Evolutionary conservation across 2,888 invertebrate genomes (phyloP).

Genomic region (Gryllus longicercus): DNA sequence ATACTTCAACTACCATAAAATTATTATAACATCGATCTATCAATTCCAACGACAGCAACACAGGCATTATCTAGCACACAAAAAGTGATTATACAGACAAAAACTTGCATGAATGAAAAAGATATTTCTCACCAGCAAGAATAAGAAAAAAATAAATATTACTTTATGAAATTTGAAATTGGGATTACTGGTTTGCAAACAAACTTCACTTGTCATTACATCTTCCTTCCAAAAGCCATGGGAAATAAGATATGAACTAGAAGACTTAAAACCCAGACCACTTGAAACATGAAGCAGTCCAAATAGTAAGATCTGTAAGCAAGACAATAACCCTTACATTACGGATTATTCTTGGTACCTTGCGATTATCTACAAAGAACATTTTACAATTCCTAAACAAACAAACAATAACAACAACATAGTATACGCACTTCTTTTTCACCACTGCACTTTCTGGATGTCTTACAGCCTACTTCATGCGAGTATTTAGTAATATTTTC

Average conservation of each 20-base stretch:
- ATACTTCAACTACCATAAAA: conserved; percentile 55
- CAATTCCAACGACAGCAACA: conserved; percentile 55
- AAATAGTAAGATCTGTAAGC: conserved; percentile 44
- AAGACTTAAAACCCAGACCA: conserved; percentile 48
- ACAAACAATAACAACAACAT: too few relatives aligned
- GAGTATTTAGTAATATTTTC: too few relatives aligned
- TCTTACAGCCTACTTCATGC: too few relatives aligned
- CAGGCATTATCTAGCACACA: conserved; percentile 52
- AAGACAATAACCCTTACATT: too few relatives aligned
- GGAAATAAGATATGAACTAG: conserved; percentile 50
- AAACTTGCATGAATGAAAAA: conserved; percentile 28
- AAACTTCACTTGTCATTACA: conserved; percentile 48
- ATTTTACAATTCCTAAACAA: too few relatives aligned
- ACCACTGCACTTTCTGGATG: too few relatives aligned
- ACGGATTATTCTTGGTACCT: too few relatives aligned
- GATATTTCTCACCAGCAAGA: not conserved
- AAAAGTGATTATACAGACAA: conserved; percentile 24
- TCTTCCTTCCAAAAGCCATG: conserved; percentile 52
- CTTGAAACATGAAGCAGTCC: conserved; percentile 52
- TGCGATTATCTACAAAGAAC: too few relatives aligned
- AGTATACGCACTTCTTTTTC: too few relatives aligned
- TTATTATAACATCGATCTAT: conserved; percentile 56
- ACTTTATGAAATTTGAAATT: conserved; percentile 53
- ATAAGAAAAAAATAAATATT: conserved; percentile 31
- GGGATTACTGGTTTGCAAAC: conserved; percentile 48